A percentile compares a stretch with the other conserved stretches of the same genome.
Evolutionary conservation across 2,888 invertebrate genomes (phyloP).

Genomic region (Rhorus exstirpatorius): DNA sequence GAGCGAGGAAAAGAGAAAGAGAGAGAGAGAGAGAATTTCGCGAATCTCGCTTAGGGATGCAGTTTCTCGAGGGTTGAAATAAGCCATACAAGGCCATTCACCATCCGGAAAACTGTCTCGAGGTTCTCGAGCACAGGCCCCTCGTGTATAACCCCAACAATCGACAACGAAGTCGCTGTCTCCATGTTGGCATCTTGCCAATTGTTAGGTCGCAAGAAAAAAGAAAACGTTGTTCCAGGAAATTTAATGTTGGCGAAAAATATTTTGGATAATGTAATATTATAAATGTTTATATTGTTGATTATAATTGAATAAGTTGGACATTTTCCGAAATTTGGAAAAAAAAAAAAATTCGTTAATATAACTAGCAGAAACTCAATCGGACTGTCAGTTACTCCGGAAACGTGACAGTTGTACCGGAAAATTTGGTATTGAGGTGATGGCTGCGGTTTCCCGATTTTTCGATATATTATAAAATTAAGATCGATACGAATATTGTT

Average conservation of each 20-base stretch:
- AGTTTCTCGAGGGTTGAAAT: constrained; percentile 30
- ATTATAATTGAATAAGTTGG: no score
- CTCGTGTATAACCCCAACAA: background rate
- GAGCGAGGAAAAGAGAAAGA: constrained; percentile 46
- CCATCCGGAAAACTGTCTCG: background rate
- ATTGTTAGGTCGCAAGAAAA: background rate
- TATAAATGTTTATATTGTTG: no score
- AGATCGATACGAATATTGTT: no score
- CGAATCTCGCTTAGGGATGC: constrained; percentile 31
- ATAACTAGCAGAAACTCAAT: no score
- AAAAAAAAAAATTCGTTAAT: no score
- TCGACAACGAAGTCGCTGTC: constrained; percentile 20
- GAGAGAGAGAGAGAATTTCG: constrained; percentile 4
- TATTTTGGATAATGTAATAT: background rate
- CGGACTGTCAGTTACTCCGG: no score
- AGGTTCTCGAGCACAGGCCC: background rate
- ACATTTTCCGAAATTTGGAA: no score
- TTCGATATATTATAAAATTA: no score
- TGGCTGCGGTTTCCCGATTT: no score
- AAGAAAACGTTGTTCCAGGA: background rate
- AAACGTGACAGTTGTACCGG: no score
- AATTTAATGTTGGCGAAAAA: background rate
- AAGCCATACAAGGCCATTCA: constrained; percentile 18
- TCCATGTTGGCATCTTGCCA: constrained; percentile 5
- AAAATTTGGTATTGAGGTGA: no score